These are phyloP conservation scores for Drosophila arizonae DNA, from an alignment of 1,140 invertebrate species.

Conservation along the genomic window DNA sequence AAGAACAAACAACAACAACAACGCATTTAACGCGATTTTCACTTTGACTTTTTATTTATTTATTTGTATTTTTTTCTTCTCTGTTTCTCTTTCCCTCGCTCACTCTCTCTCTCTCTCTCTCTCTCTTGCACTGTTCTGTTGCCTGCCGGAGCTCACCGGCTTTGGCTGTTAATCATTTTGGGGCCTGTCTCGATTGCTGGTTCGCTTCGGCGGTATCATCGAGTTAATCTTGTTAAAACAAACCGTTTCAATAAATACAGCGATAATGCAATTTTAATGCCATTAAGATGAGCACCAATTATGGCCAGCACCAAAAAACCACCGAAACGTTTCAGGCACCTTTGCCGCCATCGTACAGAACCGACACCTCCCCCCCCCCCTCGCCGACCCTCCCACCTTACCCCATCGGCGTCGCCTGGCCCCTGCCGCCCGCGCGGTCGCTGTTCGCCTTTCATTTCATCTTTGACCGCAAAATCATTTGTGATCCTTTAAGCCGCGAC, in stretches of 20 bases:
- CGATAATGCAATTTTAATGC: conserved; percentile 81
- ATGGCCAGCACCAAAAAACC: conserved; percentile 67
- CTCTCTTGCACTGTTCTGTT: conserved; percentile 7
- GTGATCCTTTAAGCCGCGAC: conserved; percentile 70
- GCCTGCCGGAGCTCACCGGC: conserved; percentile 39
- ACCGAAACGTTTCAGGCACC: conserved; percentile 16
- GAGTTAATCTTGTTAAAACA: conserved; percentile 81
- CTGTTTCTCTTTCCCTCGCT: not conserved
- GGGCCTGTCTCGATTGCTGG: conserved; percentile 49
- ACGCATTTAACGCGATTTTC: conserved; percentile 63
- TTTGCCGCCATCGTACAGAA: not conserved
- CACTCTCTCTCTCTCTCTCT: not conserved
- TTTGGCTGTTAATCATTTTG: conserved; percentile 78
- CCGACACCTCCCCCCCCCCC: not conserved
- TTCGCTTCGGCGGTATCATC: conserved; percentile 57
- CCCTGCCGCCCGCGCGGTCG: not conserved
- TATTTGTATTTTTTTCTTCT: conserved; percentile 9
- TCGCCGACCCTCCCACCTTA: not conserved
- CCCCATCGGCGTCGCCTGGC: not conserved
- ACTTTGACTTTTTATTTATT: conserved; percentile 28
- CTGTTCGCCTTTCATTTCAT: conserved; percentile 65
- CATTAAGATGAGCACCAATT: conserved; percentile 81
- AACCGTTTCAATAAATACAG: conserved; percentile 81
- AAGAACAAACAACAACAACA: conserved; percentile 39
- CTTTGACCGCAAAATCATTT: conserved; percentile 77